Evolutionary conservation across 2,113 vertebrate species (phyloP).

Genomic region (Burhinus bistriatus): DNA sequence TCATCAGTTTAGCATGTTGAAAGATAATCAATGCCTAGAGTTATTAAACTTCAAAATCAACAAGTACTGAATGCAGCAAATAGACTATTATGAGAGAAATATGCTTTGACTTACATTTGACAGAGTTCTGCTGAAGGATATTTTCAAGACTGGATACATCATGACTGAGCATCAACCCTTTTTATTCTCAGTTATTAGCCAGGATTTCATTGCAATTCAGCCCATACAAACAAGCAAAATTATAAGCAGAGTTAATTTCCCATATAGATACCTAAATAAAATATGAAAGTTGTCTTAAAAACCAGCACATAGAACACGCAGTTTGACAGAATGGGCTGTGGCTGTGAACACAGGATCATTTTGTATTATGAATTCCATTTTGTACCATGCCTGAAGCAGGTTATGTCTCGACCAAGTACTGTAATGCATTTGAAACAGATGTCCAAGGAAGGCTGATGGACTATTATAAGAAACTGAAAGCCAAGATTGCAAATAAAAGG

Average conservation of each 20-base stretch:
- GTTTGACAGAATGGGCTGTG: background rate
- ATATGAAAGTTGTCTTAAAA: background rate
- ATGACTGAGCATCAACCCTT: background rate
- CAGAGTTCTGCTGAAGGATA: constrained; percentile 17
- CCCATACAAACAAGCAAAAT: background rate
- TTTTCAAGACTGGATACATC: background rate
- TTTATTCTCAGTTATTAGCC: background rate
- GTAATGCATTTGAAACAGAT: background rate
- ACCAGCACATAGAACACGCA: background rate
- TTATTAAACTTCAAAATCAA: background rate
- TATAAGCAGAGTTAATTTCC: background rate
- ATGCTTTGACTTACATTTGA: constrained; percentile 3
- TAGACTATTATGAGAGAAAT: background rate
- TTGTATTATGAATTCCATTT: background rate
- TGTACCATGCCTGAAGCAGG: background rate
- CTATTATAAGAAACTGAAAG: background rate
- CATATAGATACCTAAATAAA: background rate
- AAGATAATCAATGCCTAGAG: background rate
- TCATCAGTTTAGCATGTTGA: background rate
- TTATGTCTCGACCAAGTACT: background rate
- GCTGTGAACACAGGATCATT: background rate
- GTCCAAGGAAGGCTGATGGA: background rate
- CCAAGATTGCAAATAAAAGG: background rate
- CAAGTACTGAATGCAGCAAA: background rate
- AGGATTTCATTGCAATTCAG: background rate